Evolutionary conservation across 2,888 invertebrate species (phyloP), one percentile per base, ranked within the genome.

Genomic region (Hecatera dysodea): DNA sequence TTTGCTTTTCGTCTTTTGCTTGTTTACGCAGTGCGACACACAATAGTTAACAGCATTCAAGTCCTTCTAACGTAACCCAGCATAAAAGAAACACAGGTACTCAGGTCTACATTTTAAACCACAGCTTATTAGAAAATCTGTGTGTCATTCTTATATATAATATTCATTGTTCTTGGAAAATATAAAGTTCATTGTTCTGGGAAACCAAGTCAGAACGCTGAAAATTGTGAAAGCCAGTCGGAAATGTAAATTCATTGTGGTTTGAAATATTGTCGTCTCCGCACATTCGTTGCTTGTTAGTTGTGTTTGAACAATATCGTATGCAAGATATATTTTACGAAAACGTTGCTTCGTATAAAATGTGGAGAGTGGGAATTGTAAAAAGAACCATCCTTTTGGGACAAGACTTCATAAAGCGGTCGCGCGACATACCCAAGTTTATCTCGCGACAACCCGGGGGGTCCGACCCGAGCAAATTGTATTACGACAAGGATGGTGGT

Each of bases 381-480:
- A 83, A 81, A 85, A 83, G 84, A 87, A 85, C 81, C 81, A 70
- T 80, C 84, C 86, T 89, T 86, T 82, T 81, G 88, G 88, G 89
- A 87, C 74, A 71, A 68, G 84, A 82, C 82, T 89, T 88, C 86
- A 87, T 89, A 89, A 89, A 89, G 87, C 85, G 87, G 87, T 87
- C 85, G 86, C 79, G 76, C 86, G 53, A 75, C 65, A 71, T 78
- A 74, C 67, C 75, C 81, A 73, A 87, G 87, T 89, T 89, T 86
- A 88, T 89, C 87, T 88, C 78, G 86, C 71, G 81, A 86, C 87
- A 85, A 89, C 86, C 86, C 83, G 79, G 82, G 88, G 88, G 88
- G 84, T 86, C 82, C 77, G 83, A 83, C 89, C 86, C 87, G 75
- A 81, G 81, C 81, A 90, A 91, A 92, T 93, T 91, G 88, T 90